Percentiles rank a stretch among this genome's conserved stretches.
Conservation (phyloP, 2,888 invertebrate species). For the Mimas tiliae region DNA sequence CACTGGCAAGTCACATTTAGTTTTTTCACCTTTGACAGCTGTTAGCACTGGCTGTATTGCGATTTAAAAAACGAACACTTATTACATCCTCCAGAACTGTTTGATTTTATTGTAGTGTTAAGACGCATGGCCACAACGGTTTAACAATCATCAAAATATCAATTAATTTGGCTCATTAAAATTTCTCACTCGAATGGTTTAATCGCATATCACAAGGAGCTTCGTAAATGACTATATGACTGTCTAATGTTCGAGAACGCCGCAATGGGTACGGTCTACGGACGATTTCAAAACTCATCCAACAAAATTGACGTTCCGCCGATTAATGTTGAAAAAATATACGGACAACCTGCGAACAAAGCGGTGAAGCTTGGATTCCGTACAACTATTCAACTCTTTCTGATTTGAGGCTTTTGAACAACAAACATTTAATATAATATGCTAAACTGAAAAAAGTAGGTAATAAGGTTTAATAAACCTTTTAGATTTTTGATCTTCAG, state of each 20-base stretch:
- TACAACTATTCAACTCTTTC: slow-evolving; percentile 23
- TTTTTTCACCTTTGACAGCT: slow-evolving; percentile 6
- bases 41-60: slow-evolving; percentile 23
- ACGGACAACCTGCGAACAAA: not conserved
- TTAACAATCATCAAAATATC: slow-evolving; percentile 63
- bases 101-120: slow-evolving; percentile 45
- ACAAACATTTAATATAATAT: no score
- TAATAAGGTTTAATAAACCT: no score
- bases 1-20: slow-evolving; percentile 25
- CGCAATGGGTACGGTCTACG: slow-evolving; percentile 31
- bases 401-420: not conserved
- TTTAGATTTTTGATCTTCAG: no score
- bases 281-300: slow-evolving; percentile 69
- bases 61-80: slow-evolving; percentile 22
- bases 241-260: slow-evolving; percentile 11
- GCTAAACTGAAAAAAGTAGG: no score
- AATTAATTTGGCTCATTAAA: slow-evolving; percentile 71
- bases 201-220: slow-evolving; percentile 19
- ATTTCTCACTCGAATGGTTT: slow-evolving; percentile 49
- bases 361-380: slow-evolving; percentile 35
- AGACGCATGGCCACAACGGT: slow-evolving; percentile 44
- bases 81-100: slow-evolving; percentile 36
- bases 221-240: slow-evolving; percentile 18
- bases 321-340: slow-evolving; percentile 46
- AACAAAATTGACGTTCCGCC: slow-evolving; percentile 67